Conservation (phyloP, 2,888 invertebrate species). For the Anoplius nigerrimus region DNA sequence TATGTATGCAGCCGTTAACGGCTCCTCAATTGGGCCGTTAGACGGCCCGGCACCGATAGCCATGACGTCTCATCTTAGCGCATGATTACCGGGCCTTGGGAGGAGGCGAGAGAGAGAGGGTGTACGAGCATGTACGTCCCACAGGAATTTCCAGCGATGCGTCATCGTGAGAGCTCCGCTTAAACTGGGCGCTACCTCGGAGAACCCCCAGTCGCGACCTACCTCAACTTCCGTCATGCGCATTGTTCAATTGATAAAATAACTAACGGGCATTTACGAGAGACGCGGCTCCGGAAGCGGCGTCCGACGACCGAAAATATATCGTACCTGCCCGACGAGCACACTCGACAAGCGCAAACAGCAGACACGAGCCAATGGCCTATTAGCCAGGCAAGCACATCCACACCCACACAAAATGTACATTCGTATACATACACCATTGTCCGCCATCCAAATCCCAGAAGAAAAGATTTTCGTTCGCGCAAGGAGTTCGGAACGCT, state of each 20-base stretch:
- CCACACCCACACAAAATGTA: too few species aligned
- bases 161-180: constrained; percentile 27
- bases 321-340: constrained; percentile 15
- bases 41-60: constrained; percentile 18
- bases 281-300: too few species aligned
- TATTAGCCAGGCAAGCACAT: too few species aligned
- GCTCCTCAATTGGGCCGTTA: too few species aligned
- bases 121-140: constrained; percentile 28
- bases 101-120: too few species aligned
- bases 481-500: constrained; percentile 76
- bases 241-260: constrained; percentile 21
- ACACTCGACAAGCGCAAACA: constrained; percentile 8
- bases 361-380: too few species aligned
- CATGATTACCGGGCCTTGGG: constrained; percentile 8
- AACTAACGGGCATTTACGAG: constrained; percentile 16
- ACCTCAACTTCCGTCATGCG: constrained; percentile 13
- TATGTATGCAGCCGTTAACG: too few species aligned
- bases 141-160: constrained; percentile 28
- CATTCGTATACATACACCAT: constrained; percentile 29
- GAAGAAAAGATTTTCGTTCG: constrained; percentile 62
- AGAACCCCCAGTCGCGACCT: constrained; percentile 26
- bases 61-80: constrained; percentile 30
- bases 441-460: constrained; percentile 35
- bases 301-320: constrained; percentile 3
- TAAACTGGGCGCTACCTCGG: constrained; percentile 24